Conservation (phyloP, 2,797 vertebrate genomes). For the Gymnothorax reevesii region DNA sequence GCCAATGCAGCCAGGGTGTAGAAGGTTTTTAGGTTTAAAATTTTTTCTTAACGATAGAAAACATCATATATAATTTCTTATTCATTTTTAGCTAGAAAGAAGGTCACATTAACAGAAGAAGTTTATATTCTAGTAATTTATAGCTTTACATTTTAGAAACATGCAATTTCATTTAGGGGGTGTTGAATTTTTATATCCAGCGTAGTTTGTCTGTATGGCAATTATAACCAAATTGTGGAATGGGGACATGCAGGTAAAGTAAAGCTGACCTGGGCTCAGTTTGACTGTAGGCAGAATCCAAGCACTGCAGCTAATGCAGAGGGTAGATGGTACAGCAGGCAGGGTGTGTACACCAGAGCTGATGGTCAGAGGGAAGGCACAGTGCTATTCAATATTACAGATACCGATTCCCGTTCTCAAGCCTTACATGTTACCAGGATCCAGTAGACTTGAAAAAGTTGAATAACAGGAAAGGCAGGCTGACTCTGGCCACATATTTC, state of each 20-base stretch:
- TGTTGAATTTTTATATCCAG: too few relatives aligned
- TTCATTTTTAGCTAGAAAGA: too few relatives aligned
- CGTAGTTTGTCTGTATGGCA: too few relatives aligned
- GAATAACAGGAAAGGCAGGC: constrained; percentile 50
- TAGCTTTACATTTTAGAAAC: too few relatives aligned
- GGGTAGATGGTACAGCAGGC: not conserved
- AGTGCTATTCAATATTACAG: not conserved
- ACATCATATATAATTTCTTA: too few relatives aligned
- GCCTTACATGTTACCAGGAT: constrained; percentile 20
- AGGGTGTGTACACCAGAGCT: not conserved
- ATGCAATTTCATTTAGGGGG: too few relatives aligned
- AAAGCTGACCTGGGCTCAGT: not conserved
- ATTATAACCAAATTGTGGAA: not conserved
- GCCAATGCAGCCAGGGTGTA: too few relatives aligned
- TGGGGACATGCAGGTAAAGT: not conserved
- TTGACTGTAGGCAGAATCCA: not conserved
- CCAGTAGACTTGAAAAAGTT: constrained; percentile 34
- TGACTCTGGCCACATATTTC: constrained; percentile 37
- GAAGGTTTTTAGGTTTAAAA: too few relatives aligned
- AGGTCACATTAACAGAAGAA: too few relatives aligned
- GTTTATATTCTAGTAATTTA: too few relatives aligned
- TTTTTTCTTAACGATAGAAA: too few relatives aligned
- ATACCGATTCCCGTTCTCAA: constrained; percentile 35
- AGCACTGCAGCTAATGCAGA: not conserved
- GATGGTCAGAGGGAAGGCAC: constrained; percentile 15